Evolutionary conservation across 2,797 vertebrate genomes (phyloP), one percentile per base, ranked within the genome.

Genomic region (Knipowitschia caucasica): DNA sequence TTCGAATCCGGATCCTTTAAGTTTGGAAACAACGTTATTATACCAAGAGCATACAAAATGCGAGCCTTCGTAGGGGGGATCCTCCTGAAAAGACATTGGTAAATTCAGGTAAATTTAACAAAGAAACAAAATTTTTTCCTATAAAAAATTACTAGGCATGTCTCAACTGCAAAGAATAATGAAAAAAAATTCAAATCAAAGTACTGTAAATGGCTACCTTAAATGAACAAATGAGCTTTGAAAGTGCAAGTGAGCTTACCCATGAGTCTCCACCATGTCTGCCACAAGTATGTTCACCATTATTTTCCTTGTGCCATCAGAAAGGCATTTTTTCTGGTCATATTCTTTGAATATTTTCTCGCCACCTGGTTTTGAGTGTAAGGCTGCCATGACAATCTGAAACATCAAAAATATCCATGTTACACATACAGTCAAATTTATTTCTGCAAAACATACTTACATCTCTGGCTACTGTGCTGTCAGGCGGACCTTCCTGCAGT

Each of bases 241-340:
- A 29, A 3, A 17, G 35, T 3, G 35, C 10, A 39, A 3, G 7
- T 17, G 3, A 1, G 36, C 26, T n/a, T 43, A 36, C 36, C 45
- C 9, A 18, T 50, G 33, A n/a, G 35, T 34, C 18, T 59, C 9
- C 23, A 29, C 55, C 55, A 59, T 35, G 42, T 47, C 27, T n/a
- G n/a, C n/a, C n/a, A n/a, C n/a, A n/a, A n/a, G n/a, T n/a, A n/a
- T n/a, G n/a, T n/a, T n/a, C n/a, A n/a, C n/a, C n/a, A n/a, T n/a
- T n/a, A n/a, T n/a, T n/a, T n/a, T n/a, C n/a, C n/a, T n/a, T n/a
- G n/a, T 47, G 35, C 42, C n/a, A 29, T 43, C 20, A 27, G 42
- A 21, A 23, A 52, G 34, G 47, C 25, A 26, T 63, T 39, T 18
- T 21, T 42, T 20, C 39, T 21, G 18, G 3, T 42, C 12, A 9